Evolutionary conservation across 2,113 vertebrate species (phyloP).

Genomic region (Pongo abelii): DNA sequence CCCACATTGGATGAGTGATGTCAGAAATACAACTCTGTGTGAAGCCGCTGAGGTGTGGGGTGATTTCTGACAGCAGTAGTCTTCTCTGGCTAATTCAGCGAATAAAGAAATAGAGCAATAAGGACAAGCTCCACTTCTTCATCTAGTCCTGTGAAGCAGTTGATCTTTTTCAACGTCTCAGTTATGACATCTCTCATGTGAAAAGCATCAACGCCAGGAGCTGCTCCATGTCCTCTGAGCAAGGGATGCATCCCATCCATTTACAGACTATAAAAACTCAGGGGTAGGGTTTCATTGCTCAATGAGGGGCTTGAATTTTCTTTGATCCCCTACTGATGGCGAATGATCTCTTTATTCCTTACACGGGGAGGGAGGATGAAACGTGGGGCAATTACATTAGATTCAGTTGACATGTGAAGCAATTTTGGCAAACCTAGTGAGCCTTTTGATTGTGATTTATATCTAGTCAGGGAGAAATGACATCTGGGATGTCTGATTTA

Average conservation of each 20-base stretch:
- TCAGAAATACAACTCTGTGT: background rate
- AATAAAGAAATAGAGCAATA: background rate
- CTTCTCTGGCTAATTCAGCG: background rate
- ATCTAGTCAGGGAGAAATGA: slow-evolving; percentile 75
- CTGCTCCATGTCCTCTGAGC: background rate
- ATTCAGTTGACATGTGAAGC: slow-evolving; percentile 71
- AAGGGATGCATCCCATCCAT: background rate
- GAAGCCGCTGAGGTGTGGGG: background rate
- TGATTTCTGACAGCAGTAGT: background rate
- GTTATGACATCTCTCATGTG: background rate
- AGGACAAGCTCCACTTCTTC: background rate
- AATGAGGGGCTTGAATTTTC: background rate
- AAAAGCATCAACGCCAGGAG: background rate
- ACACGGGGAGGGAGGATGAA: background rate
- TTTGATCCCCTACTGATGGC: background rate
- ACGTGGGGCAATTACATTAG: slow-evolving; percentile 37
- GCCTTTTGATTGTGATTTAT: slow-evolving; percentile 76
- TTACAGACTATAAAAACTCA: background rate
- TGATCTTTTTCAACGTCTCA: background rate
- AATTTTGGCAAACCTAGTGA: slow-evolving; percentile 69
- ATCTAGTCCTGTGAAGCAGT: background rate
- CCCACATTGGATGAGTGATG: fast-evolving
- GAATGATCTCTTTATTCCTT: slow-evolving; percentile 48
- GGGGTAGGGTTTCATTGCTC: background rate
- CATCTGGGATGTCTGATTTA: slow-evolving; percentile 79